Evolutionary conservation across 2,797 vertebrate species (phyloP).

Genomic region (Rousettus madagascariensis): DNA sequence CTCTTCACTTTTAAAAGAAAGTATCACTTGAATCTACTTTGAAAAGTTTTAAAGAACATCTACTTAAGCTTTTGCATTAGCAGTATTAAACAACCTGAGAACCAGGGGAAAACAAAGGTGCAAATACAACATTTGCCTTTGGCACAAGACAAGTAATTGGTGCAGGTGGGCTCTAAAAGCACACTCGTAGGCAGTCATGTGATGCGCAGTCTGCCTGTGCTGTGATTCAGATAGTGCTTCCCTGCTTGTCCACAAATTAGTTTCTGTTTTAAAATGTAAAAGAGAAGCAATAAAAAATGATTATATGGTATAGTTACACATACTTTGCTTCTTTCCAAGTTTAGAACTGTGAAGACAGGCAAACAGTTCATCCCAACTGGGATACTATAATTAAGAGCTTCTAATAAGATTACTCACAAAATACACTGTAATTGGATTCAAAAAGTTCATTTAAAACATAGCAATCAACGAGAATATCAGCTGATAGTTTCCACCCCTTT

Average conservation of each 20-base stretch:
- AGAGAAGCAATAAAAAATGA: not conserved
- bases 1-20: constrained; percentile 52
- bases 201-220: constrained; percentile 27
- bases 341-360: constrained; percentile 22
- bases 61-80: constrained; percentile 62
- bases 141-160: constrained; percentile 75
- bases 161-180: not conserved
- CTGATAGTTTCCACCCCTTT: constrained; percentile 27
- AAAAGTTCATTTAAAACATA: constrained; percentile 55
- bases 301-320: not conserved
- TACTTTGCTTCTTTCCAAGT: not conserved
- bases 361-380: constrained; percentile 27
- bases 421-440: not conserved
- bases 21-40: constrained; percentile 36
- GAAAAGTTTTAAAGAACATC: constrained; percentile 37
- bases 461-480: not conserved
- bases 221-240: not conserved
- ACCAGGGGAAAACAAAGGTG: constrained; percentile 71
- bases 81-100: constrained; percentile 81
- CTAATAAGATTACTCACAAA: constrained; percentile 45
- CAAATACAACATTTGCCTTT: constrained; percentile 79
- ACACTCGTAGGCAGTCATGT: not conserved
- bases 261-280: not conserved
- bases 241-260: not conserved
- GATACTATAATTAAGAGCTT: constrained; percentile 19